These are phyloP conservation scores for Coendou prehensilis DNA, from an alignment of 2,797 vertebrate species.

Conservation along the genomic window DNA sequence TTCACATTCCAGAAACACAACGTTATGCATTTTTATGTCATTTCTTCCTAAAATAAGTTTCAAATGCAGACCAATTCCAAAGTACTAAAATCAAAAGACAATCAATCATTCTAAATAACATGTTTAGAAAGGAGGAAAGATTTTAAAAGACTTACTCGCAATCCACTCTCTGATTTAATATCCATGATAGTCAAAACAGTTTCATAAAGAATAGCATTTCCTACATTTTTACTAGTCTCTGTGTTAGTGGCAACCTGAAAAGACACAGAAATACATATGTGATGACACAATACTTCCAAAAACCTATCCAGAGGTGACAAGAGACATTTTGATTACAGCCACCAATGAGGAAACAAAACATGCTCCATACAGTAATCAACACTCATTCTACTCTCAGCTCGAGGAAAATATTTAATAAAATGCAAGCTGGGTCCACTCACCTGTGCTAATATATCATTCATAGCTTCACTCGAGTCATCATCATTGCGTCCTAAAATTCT, in stretches of 20 bases:
- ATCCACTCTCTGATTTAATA: conserved; percentile 99
- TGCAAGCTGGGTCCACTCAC: conserved; percentile 87
- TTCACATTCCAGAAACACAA: conserved; percentile 42
- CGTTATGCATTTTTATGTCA: background rate
- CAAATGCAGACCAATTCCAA: conserved; percentile 62
- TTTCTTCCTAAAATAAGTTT: conserved; percentile 54
- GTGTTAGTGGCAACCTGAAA: conserved; percentile 99
- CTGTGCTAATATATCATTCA: conserved; percentile 99
- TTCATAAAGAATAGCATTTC: conserved; percentile 99
- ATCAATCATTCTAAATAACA: conserved; percentile 59
- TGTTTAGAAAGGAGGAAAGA: conserved; percentile 43
- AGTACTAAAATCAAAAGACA: background rate
- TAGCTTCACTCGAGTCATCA: conserved; percentile 99
- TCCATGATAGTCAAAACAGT: conserved; percentile 99
- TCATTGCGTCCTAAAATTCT: conserved; percentile 98
- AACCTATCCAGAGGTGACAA: background rate
- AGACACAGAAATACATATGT: conserved; percentile 63
- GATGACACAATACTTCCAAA: conserved; percentile 44
- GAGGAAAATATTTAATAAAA: conserved; percentile 20
- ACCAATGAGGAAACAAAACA: conserved; percentile 54
- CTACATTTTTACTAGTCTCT: conserved; percentile 99
- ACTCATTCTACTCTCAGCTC: background rate
- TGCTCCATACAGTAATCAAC: background rate
- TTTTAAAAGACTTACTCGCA: conserved; percentile 93
- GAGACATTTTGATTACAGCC: background rate